phyloP scores from a whole-genome alignment of 2,888 invertebrate genomes.

The Pyralis farinalis region DNA sequence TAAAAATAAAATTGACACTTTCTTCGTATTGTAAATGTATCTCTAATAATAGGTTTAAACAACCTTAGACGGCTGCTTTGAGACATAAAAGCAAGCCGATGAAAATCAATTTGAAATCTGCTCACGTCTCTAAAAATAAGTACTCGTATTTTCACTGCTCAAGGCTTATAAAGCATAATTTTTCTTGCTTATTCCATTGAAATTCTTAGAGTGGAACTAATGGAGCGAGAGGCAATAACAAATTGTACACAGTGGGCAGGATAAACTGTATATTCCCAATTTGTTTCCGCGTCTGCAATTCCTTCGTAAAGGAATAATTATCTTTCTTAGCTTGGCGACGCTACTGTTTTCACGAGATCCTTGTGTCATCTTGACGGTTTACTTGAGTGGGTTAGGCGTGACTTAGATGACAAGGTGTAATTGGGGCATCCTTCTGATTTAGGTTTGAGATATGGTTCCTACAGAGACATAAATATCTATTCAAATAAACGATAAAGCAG shows the following conservation, averaged over 20 bases:
- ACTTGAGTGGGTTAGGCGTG: too few species aligned
- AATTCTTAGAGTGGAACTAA: conserved; percentile 34
- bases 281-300: conserved; percentile 38
- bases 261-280: conserved; percentile 49
- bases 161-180: conserved; percentile 2
- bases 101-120: background rate
- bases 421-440: too few species aligned
- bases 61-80: background rate
- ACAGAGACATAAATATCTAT: too few species aligned
- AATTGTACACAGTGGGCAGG: conserved; percentile 42
- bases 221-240: conserved; percentile 43
- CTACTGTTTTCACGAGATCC: conserved; percentile 24
- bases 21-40: too few species aligned
- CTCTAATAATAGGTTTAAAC: too few species aligned
- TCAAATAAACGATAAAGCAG: too few species aligned
- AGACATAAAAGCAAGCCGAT: background rate
- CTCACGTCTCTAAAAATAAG: conserved; percentile 4
- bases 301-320: conserved; percentile 39
- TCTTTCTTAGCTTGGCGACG: conserved; percentile 28
- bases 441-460: background rate
- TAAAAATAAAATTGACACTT: too few species aligned
- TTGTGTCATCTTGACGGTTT: conserved; percentile 26
- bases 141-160: conserved; percentile 1
- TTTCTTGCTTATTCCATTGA: conserved; percentile 4
- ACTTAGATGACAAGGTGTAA: too few species aligned